Percentiles rank a stretch among this genome's conserved stretches.
phyloP scores from a whole-genome alignment of 1,140 invertebrate species.

The Drosophila melanica region DNA sequence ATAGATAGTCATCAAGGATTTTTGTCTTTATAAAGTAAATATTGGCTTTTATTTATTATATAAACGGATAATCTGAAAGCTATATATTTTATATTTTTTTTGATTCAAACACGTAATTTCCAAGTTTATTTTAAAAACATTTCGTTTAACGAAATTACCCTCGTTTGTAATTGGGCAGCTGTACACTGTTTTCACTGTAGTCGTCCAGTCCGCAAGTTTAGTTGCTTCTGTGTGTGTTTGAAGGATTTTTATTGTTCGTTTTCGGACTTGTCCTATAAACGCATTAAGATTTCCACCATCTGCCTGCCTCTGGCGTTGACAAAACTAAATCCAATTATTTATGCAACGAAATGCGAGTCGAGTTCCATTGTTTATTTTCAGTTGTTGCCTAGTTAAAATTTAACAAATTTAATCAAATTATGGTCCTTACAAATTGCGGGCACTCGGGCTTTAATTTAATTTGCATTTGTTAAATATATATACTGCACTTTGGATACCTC shows the following conservation, averaged over 20 bases:
- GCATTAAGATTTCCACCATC: slow-evolving; percentile 12
- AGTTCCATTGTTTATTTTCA: slow-evolving; percentile 51
- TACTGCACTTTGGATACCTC: background rate
- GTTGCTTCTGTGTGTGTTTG: background rate
- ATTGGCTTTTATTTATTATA: background rate
- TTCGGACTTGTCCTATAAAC: slow-evolving; percentile 29
- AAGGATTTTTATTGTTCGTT: slow-evolving; percentile 25
- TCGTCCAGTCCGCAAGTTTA: background rate
- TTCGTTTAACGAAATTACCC: background rate
- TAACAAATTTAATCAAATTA: slow-evolving; percentile 71
- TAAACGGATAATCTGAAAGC: background rate
- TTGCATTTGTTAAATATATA: slow-evolving; percentile 63
- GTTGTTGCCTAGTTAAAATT: slow-evolving; percentile 28
- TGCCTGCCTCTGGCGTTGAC: background rate
- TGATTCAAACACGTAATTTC: too few species aligned
- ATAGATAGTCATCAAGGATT: slow-evolving; percentile 3
- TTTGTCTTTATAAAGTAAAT: background rate
- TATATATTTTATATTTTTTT: too few species aligned
- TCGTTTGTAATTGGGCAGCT: background rate
- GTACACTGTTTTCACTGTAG: slow-evolving; percentile 19
- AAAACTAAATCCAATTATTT: slow-evolving; percentile 39
- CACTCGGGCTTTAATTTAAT: slow-evolving; percentile 63
- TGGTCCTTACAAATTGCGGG: slow-evolving; percentile 67
- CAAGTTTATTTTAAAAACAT: background rate
- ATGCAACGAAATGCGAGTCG: slow-evolving; percentile 26